These are phyloP conservation scores for Alosa alosa DNA, from an alignment of 2,113 vertebrate species.

Conservation along the genomic window DNA sequence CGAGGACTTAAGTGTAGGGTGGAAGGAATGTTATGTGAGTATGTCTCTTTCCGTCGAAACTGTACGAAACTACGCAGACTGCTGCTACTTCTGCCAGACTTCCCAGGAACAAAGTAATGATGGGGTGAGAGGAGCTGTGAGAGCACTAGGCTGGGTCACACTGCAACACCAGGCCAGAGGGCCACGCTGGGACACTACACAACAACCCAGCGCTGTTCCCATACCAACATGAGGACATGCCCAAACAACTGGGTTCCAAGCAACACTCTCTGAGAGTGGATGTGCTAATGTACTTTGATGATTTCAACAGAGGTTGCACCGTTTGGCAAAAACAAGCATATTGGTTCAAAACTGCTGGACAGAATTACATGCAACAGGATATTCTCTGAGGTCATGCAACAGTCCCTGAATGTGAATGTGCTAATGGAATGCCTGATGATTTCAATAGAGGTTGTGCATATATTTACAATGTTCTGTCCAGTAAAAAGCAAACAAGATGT, in stretches of 20 bases:
- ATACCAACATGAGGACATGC: not conserved
- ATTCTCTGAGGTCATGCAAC: too few species aligned
- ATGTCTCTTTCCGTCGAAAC: not conserved
- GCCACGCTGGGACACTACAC: not conserved
- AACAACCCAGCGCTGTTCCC: not conserved
- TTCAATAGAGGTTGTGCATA: not conserved
- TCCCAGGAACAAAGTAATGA: conserved; percentile 8
- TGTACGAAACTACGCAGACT: not conserved
- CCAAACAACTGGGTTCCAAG: not conserved
- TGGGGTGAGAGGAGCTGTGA: not conserved
- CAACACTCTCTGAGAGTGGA: not conserved
- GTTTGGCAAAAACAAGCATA: too few species aligned
- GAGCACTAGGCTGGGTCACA: not conserved
- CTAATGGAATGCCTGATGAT: not conserved
- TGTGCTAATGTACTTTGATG: too few species aligned
- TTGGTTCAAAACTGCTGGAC: too few species aligned
- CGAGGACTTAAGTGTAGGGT: not conserved
- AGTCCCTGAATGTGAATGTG: not conserved
- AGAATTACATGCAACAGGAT: too few species aligned
- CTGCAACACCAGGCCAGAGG: not conserved
- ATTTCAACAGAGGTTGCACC: too few species aligned
- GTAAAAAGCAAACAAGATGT: not conserved
- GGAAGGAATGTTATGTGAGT: not conserved
- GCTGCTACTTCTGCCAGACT: not conserved
- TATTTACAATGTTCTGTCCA: not conserved